Evolutionary conservation across 2,888 invertebrate genomes (phyloP).

Genomic region (Phalera bucephala): DNA sequence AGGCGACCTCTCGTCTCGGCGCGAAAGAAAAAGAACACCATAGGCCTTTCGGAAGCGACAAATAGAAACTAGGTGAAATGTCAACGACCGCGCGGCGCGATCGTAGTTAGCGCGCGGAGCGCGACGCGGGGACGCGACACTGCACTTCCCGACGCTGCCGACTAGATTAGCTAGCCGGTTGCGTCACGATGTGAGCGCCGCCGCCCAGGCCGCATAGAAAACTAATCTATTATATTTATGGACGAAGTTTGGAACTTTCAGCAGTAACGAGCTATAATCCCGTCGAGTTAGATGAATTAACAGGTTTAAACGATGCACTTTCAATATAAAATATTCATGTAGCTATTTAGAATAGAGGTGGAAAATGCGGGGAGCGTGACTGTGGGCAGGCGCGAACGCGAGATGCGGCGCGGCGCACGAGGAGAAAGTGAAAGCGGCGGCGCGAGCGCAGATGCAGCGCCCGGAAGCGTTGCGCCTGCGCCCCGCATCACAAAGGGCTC

Average conservation of each 20-base stretch:
- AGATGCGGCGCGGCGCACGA: conserved; percentile 62
- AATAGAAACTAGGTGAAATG: conserved; percentile 83
- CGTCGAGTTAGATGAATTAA: conserved; percentile 11
- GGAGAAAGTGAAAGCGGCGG: conserved; percentile 79
- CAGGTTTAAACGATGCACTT: conserved; percentile 9
- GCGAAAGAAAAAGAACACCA: conserved; percentile 64
- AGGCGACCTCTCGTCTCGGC: conserved; percentile 39
- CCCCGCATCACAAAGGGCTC: conserved; percentile 59
- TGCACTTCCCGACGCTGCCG: conserved; percentile 82
- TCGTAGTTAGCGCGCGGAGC: conserved; percentile 71
- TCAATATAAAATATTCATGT: conserved; percentile 34
- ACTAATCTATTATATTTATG: conserved; percentile 51
- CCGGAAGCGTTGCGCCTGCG: conserved; percentile 70
- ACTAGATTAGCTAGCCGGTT: conserved; percentile 82
- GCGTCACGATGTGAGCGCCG: conserved; percentile 73
- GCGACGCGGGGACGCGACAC: conserved; percentile 80
- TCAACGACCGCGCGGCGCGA: conserved; percentile 77
- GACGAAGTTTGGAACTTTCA: conserved; percentile 29
- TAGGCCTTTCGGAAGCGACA: conserved; percentile 67
- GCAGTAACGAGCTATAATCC: conserved; percentile 16
- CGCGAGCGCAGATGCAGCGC: conserved; percentile 72
- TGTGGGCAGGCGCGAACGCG: conserved; percentile 49
- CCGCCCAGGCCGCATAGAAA: conserved; percentile 50
- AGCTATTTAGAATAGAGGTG: conserved; percentile 57
- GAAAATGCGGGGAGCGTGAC: conserved; percentile 65